These are phyloP conservation scores for Venturia canescens DNA, from an alignment of 1,140 invertebrate genomes.

Conservation along the genomic window DNA sequence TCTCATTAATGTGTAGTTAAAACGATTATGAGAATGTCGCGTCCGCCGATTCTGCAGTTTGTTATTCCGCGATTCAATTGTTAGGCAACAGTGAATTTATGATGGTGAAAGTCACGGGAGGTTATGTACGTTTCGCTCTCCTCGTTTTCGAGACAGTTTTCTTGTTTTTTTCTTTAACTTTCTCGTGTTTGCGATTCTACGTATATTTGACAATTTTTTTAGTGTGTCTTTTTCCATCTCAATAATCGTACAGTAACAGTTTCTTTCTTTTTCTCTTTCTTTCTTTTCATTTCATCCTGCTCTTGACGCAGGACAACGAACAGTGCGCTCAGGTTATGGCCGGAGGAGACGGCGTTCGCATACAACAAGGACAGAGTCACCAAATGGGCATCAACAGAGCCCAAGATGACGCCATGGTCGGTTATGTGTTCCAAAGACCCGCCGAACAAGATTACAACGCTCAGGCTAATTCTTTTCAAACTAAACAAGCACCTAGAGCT, in stretches of 20 bases:
- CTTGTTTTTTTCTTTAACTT: slow-evolving; percentile 19
- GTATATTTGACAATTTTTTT: not conserved
- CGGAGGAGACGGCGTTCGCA: slow-evolving; percentile 72
- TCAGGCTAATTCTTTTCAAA: slow-evolving; percentile 78
- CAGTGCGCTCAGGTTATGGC: slow-evolving; percentile 76
- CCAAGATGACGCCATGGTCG: slow-evolving; percentile 91
- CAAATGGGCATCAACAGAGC: slow-evolving; percentile 77
- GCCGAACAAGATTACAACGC: slow-evolving; percentile 85
- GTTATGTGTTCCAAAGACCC: slow-evolving; percentile 91
- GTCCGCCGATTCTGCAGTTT: not conserved
- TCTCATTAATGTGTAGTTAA: not conserved
- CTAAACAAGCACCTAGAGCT: slow-evolving; percentile 81
- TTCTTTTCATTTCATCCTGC: not conserved
- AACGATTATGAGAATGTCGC: not conserved
- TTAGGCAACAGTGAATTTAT: slow-evolving; percentile 34
- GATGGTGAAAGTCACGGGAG: slow-evolving; percentile 32
- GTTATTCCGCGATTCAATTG: slow-evolving; percentile 24
- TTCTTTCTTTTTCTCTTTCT: slow-evolving; percentile 44
- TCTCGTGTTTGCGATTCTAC: not conserved
- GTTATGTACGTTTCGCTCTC: slow-evolving; percentile 38
- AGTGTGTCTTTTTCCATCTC: not conserved
- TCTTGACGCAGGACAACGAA: slow-evolving; percentile 68
- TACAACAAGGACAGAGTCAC: slow-evolving; percentile 73
- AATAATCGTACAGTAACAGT: not conserved
- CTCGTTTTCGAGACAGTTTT: not conserved